Evolutionary conservation across 2,113 vertebrate genomes (phyloP).

Genomic region (Oxyruncus cristatus): DNA sequence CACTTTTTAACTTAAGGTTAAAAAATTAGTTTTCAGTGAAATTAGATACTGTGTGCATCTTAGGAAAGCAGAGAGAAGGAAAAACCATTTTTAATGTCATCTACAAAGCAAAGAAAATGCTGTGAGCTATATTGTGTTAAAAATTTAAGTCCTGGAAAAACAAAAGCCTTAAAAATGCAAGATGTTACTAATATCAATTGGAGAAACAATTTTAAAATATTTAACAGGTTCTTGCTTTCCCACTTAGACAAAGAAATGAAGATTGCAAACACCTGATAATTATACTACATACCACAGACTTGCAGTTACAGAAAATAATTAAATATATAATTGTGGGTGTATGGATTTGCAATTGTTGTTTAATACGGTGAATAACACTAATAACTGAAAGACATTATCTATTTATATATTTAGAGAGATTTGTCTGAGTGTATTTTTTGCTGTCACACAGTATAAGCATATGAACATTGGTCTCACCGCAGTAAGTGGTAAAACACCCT

Average conservation of each 20-base stretch:
- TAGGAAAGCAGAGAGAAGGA: background rate
- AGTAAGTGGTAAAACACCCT: background rate
- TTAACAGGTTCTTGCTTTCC: background rate
- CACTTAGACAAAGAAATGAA: background rate
- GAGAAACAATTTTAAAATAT: slow-evolving; percentile 29
- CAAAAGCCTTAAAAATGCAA: slow-evolving; percentile 48
- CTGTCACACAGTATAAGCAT: background rate
- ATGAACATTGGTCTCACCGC: background rate
- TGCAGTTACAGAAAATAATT: background rate
- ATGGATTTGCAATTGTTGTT: background rate
- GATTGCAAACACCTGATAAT: background rate
- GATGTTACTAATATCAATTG: slow-evolving; percentile 2
- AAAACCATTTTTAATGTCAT: slow-evolving; percentile 37
- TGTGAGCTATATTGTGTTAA: slow-evolving; percentile 56
- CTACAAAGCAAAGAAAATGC: slow-evolving; percentile 30
- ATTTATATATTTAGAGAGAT: background rate
- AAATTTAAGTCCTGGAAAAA: slow-evolving; percentile 51
- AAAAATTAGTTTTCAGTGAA: slow-evolving; percentile 49
- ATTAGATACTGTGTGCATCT: slow-evolving; percentile 38
- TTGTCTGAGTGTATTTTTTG: background rate
- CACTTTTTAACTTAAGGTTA: slow-evolving; percentile 34
- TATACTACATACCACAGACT: background rate
- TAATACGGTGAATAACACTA: background rate
- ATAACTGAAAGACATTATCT: background rate
- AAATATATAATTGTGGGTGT: background rate